These are phyloP conservation scores for Sturnira hondurensis DNA, from an alignment of 2,113 vertebrate genomes.

Conservation along the genomic window DNA sequence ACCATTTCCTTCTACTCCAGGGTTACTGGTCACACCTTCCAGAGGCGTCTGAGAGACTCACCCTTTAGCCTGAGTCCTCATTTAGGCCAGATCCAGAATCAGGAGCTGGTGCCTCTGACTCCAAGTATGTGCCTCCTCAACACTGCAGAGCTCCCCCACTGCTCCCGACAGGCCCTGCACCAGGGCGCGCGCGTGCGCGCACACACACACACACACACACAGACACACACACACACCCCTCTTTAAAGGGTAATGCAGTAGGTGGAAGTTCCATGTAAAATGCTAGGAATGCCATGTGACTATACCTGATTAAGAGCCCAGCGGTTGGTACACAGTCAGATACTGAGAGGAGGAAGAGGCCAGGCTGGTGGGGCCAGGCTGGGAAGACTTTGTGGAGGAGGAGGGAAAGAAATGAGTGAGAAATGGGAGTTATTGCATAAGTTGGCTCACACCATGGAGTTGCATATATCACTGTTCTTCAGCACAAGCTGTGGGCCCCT, in stretches of 20 bases:
- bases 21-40: background rate
- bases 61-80: background rate
- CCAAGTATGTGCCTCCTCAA: background rate
- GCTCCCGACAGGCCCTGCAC: rapidly evolving
- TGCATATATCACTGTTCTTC: background rate
- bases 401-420: background rate
- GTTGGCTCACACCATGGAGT: background rate
- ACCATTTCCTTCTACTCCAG: background rate
- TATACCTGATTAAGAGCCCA: rapidly evolving
- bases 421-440: background rate
- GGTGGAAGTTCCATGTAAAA: background rate
- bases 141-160: background rate
- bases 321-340: background rate
- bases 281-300: background rate
- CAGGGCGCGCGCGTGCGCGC: rapidly evolving
- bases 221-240: background rate
- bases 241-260: background rate
- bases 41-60: background rate
- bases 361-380: background rate
- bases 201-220: rapidly evolving
- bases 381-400: background rate
- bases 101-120: background rate
- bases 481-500: background rate
- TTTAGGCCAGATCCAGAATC: background rate
- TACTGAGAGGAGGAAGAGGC: background rate